Conservation (phyloP, 2,888 invertebrate genomes). For the Alitta virens region DNA sequence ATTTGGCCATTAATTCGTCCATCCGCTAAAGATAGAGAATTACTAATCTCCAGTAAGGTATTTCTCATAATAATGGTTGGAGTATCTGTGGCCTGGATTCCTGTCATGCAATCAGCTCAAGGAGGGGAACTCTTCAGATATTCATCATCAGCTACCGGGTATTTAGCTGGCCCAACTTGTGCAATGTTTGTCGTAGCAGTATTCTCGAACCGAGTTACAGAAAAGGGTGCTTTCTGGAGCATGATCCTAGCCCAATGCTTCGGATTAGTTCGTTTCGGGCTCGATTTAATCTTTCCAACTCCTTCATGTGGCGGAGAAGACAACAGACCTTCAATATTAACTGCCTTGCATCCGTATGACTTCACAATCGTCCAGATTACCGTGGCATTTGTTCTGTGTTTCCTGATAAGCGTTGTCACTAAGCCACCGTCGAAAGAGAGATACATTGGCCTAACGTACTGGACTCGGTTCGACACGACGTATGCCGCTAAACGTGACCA, state of each 20-base stretch:
- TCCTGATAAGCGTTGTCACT: constrained; percentile 27
- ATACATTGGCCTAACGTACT: constrained; percentile 24
- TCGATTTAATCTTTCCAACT: constrained; percentile 57
- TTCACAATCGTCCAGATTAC: constrained; percentile 33
- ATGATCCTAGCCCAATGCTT: constrained; percentile 56
- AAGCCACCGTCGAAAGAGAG: constrained; percentile 9
- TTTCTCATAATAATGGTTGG: constrained; percentile 26
- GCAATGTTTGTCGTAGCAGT: constrained; percentile 30
- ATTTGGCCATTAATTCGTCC: constrained; percentile 23
- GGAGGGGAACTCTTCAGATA: constrained; percentile 28
- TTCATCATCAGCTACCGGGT: constrained; percentile 23
- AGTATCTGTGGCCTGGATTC: constrained; percentile 25
- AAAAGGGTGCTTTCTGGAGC: constrained; percentile 59
- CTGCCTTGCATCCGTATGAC: constrained; percentile 46
- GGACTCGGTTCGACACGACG: constrained; percentile 25
- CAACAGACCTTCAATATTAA: constrained; percentile 46
- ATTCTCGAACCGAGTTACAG: constrained; percentile 9
- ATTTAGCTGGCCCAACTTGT: constrained; percentile 27
- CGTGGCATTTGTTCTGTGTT: constrained; percentile 21
- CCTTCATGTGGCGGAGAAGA: constrained; percentile 57
- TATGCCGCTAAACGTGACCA: neutral
- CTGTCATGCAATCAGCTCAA: constrained; percentile 23
- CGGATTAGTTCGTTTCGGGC: constrained; percentile 57
- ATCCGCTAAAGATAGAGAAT: constrained; percentile 21
- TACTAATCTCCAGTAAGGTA: constrained; percentile 24